phyloP scores from a whole-genome alignment of 2,888 invertebrate genomes.

The Tenodera sinensis region DNA sequence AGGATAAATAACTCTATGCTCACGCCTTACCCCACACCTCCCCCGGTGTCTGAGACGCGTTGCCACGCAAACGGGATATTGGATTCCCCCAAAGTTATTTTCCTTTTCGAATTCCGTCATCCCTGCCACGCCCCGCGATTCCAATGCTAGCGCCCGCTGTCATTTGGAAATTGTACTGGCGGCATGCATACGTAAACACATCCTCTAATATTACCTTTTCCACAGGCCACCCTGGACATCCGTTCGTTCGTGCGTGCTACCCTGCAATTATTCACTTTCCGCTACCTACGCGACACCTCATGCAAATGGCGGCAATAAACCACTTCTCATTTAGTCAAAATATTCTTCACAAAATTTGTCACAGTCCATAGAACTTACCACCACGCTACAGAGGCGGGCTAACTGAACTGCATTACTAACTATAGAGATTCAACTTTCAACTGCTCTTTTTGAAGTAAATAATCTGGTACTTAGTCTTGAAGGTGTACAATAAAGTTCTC shows the following conservation, averaged over 20 bases:
- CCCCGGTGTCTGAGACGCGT: background rate
- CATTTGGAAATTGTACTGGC: background rate
- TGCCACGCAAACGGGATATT: slow-evolving; percentile 5
- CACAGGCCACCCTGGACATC: background rate
- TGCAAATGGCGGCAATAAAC: too few species aligned
- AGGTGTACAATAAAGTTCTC: too few species aligned
- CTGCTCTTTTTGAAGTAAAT: too few species aligned
- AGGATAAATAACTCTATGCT: background rate
- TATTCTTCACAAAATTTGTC: too few species aligned
- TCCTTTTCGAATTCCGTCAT: slow-evolving; percentile 4
- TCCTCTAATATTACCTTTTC: background rate
- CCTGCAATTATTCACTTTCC: background rate
- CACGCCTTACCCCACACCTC: background rate
- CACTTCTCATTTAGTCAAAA: too few species aligned
- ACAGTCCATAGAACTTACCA: too few species aligned
- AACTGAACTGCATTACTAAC: too few species aligned
- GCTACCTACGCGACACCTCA: background rate
- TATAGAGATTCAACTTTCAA: too few species aligned
- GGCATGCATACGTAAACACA: background rate
- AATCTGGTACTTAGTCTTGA: too few species aligned
- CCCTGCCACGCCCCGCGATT: background rate
- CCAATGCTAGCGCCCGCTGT: background rate
- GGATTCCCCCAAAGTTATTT: slow-evolving; percentile 12
- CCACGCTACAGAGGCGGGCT: too few species aligned
- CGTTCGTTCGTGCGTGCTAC: background rate